Conservation (phyloP, 2,113 vertebrate species). For the Alouatta palliata region DNA sequence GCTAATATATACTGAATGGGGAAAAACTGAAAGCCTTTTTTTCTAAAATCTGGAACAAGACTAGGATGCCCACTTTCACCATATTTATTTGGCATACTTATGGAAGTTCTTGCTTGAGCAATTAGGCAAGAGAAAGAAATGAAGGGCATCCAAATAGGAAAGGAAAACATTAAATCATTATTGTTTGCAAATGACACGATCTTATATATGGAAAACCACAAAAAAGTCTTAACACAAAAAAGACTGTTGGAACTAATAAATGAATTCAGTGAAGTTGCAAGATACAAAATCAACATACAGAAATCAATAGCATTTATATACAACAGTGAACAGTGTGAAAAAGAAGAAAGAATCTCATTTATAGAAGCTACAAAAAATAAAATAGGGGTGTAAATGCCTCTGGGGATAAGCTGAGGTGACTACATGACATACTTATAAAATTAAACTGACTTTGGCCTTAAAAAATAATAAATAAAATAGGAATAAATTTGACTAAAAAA, state of each 20-base stretch:
- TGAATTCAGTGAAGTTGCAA: neutral
- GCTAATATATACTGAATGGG: neutral
- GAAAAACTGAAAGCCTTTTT: neutral
- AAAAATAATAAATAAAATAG: too few relatives aligned
- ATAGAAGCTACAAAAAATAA: neutral
- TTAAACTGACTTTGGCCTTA: too few relatives aligned
- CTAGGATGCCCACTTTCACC: neutral
- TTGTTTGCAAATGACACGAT: neutral
- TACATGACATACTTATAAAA: too few relatives aligned
- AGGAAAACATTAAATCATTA: neutral
- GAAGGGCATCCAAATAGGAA: neutral
- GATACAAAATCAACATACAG: neutral
- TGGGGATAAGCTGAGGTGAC: too few relatives aligned
- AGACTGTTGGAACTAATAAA: neutral
- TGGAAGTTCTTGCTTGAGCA: neutral
- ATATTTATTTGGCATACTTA: neutral
- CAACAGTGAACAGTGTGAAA: neutral
- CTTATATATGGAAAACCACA: neutral
- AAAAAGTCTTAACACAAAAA: neutral
- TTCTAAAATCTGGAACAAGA: neutral
- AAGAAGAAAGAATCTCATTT: neutral
- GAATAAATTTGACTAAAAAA: neutral
- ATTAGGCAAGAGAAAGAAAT: neutral
- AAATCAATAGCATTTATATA: neutral
- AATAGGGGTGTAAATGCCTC: too few relatives aligned